A percentile compares a stretch with the other conserved stretches of the same genome.
phyloP scores from a whole-genome alignment of 2,888 invertebrate species.

The Rhagonycha lutea region DNA sequence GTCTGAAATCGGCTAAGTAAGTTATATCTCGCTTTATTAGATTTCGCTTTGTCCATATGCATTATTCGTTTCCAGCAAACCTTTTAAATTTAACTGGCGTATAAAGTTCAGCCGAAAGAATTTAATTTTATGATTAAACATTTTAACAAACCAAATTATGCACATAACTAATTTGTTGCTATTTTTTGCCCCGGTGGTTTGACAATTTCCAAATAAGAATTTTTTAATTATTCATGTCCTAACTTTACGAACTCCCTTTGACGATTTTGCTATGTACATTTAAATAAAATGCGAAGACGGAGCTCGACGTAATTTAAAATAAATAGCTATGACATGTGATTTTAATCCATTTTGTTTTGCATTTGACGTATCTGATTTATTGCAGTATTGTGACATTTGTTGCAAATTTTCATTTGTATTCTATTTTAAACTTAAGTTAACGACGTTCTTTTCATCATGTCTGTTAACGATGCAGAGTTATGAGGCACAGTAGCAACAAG shows the following conservation, averaged over 20 bases:
- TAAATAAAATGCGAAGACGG: background rate
- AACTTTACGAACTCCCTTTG: background rate
- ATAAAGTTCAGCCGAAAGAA: background rate
- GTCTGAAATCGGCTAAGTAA: conserved; percentile 25
- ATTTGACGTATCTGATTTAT: background rate
- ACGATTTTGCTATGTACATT: background rate
- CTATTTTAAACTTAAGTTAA: background rate
- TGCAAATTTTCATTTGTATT: conserved; percentile 10
- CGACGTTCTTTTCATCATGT: conserved; percentile 4
- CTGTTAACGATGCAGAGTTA: conserved; percentile 16
- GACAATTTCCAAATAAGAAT: background rate
- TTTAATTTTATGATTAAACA: background rate
- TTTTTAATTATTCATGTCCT: background rate
- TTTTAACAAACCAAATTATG: background rate
- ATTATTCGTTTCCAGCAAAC: conserved; percentile 17
- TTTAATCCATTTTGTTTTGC: background rate
- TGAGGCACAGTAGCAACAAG: conserved; percentile 22
- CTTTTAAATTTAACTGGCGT: conserved; percentile 24
- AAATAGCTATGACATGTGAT: background rate
- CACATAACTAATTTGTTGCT: background rate
- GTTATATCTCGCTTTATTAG: conserved; percentile 34
- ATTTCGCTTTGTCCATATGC: conserved; percentile 23
- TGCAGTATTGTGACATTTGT: background rate
- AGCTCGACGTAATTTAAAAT: background rate
- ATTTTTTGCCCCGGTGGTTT: background rate